phyloP scores from a whole-genome alignment of 2,888 invertebrate genomes.

The Frankliniella fusca region DNA sequence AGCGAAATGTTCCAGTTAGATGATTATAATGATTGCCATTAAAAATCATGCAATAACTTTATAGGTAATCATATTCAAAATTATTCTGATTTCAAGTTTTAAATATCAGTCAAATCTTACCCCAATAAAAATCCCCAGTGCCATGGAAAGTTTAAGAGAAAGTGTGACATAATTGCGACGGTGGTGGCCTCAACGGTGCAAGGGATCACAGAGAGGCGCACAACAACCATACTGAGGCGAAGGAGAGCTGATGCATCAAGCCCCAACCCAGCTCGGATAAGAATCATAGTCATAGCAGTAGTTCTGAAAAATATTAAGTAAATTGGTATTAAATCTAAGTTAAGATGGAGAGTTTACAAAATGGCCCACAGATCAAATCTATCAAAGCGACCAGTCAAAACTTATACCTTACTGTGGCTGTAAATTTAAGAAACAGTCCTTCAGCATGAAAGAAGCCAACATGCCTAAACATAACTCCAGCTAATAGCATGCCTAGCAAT shows the following conservation, averaged over 20 bases:
- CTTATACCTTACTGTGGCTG: slow-evolving; percentile 51
- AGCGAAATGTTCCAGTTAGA: slow-evolving; percentile 33
- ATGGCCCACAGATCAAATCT: not conserved
- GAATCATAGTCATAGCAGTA: slow-evolving; percentile 52
- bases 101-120: slow-evolving; percentile 37
- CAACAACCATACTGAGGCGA: slow-evolving; percentile 47
- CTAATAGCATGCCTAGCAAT: slow-evolving; percentile 60
- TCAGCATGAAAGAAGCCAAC: slow-evolving; percentile 50
- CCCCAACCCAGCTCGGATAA: slow-evolving; percentile 53
- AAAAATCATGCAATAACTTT: not conserved
- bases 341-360: not conserved
- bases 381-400: slow-evolving; percentile 9
- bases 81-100: not conserved
- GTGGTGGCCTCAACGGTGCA: slow-evolving; percentile 50
- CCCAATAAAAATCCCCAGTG: slow-evolving; percentile 47
- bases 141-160: slow-evolving; percentile 51
- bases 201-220: slow-evolving; percentile 51
- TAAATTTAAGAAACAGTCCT: slow-evolving; percentile 49
- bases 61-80: slow-evolving; percentile 7
- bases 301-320: slow-evolving; percentile 44
- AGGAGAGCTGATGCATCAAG: slow-evolving; percentile 50
- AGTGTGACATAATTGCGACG: slow-evolving; percentile 41
- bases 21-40: not conserved
- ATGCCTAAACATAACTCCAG: slow-evolving; percentile 55
- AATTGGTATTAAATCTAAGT: not conserved